Conservation (phyloP, 2,113 vertebrate genomes). For the Cisticola juncidis region DNA sequence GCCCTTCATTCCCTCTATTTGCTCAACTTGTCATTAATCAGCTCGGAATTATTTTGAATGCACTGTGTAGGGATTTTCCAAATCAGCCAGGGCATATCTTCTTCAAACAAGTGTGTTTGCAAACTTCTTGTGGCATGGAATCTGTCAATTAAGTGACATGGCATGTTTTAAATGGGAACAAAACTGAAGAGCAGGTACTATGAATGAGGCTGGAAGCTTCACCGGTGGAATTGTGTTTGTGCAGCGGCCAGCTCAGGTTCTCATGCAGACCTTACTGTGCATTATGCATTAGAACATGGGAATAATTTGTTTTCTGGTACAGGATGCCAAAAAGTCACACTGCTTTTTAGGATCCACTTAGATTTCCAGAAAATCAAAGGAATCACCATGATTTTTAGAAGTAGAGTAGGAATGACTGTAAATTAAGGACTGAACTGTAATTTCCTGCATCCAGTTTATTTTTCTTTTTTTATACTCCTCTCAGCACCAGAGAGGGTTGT, state of each 20-base stretch:
- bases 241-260: slow-evolving; percentile 34
- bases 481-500: background rate
- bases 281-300: slow-evolving; percentile 11
- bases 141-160: background rate
- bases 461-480: background rate
- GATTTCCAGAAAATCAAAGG: background rate
- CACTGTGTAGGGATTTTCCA: slow-evolving; percentile 13
- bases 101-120: slow-evolving; percentile 41
- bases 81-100: slow-evolving; percentile 13
- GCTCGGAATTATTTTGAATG: slow-evolving; percentile 24
- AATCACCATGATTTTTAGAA: background rate
- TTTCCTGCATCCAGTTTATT: background rate
- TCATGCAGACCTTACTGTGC: background rate
- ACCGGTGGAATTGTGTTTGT: slow-evolving; percentile 38
- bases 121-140: background rate
- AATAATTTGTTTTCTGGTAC: background rate
- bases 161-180: background rate
- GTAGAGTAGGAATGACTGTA: background rate
- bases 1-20: background rate
- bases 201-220: slow-evolving; percentile 1
- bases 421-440: background rate
- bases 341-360: background rate
- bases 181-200: slow-evolving; percentile 14
- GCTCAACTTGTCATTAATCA: slow-evolving; percentile 1
- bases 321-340: slow-evolving; percentile 14